Percentiles rank a stretch among this genome's conserved stretches.
phyloP scores from a whole-genome alignment of 2,888 invertebrate genomes.

The Hypena proboscidalis region DNA sequence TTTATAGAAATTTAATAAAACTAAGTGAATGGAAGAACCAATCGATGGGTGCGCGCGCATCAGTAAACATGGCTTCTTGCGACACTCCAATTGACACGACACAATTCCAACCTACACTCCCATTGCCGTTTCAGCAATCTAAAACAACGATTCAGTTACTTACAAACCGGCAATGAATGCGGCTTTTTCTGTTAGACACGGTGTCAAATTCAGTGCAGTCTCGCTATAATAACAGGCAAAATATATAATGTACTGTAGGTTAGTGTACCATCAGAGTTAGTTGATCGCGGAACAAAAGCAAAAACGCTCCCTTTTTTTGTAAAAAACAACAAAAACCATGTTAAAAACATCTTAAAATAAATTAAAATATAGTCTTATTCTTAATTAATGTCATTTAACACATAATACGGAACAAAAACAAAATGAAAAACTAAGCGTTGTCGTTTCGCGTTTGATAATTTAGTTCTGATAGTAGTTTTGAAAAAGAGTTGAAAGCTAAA shows the following conservation, averaged over 20 bases:
- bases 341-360: too few species aligned
- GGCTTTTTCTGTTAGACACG: not conserved
- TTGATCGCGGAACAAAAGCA: conserved; percentile 19
- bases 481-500: conserved; percentile 18
- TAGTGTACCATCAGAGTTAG: conserved; percentile 35
- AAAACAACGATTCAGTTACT: not conserved
- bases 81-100: conserved; percentile 19
- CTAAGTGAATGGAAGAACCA: conserved; percentile 59
- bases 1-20: conserved; percentile 61
- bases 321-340: not conserved
- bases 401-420: too few species aligned
- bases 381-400: too few species aligned
- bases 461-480: conserved; percentile 12
- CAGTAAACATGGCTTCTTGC: conserved; percentile 61
- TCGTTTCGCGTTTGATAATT: conserved; percentile 1
- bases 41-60: conserved; percentile 81
- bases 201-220: conserved; percentile 1
- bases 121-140: conserved; percentile 38
- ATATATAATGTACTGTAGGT: conserved; percentile 31
- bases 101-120: conserved; percentile 7
- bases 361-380: too few species aligned
- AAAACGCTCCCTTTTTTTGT: not conserved
- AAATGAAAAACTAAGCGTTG: conserved; percentile 2
- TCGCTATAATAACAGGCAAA: conserved; percentile 9
- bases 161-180: conserved; percentile 13